Conservation (phyloP, 2,888 invertebrate species). For the Cataglyphis livida region DNA sequence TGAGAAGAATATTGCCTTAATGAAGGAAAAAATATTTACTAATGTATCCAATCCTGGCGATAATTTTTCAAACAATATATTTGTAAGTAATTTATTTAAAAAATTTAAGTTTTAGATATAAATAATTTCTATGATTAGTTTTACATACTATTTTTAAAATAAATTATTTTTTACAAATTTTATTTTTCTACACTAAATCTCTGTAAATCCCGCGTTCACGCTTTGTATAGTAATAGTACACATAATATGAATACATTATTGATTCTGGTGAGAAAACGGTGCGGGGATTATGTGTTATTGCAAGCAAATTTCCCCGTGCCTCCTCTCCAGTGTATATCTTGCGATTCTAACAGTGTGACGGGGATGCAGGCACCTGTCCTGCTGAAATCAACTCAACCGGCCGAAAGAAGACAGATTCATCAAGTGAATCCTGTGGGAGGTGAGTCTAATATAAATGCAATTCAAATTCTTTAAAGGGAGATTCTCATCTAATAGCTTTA, state of each 20-base stretch:
- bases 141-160: background rate
- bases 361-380: conserved; percentile 83
- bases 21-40: background rate
- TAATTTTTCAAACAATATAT: background rate
- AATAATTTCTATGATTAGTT: background rate
- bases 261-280: conserved; percentile 70
- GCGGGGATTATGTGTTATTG: conserved; percentile 72
- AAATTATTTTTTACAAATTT: conserved; percentile 8
- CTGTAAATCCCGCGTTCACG: background rate
- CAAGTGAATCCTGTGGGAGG: background rate
- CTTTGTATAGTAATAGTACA: background rate
- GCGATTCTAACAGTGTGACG: conserved; percentile 85
- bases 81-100: conserved; percentile 20
- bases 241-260: conserved; percentile 22
- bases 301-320: conserved; percentile 75
- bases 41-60: background rate
- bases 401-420: background rate
- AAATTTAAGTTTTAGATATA: background rate
- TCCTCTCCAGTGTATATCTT: conserved; percentile 81
- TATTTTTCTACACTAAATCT: background rate
- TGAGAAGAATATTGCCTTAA: background rate
- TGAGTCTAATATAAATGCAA: conserved; percentile 14
- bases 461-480: background rate
- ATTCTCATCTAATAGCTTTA: too few species aligned
- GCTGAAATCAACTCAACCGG: conserved; percentile 61